Conservation (phyloP, 2,113 vertebrate species). For the Sphyrna mokarran region DNA sequence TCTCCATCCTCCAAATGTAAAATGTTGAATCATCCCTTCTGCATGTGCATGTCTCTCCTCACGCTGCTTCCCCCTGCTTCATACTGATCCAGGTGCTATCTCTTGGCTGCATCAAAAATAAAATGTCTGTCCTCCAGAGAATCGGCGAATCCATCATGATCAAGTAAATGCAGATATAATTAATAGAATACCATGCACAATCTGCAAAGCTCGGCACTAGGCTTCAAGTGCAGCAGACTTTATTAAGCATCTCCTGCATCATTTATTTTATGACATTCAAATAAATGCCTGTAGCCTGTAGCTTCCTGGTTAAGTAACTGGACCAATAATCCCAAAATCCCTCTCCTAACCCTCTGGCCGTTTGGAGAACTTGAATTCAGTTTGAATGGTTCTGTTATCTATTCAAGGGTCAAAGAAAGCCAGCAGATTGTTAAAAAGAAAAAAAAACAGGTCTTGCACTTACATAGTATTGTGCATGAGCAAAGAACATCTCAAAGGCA, state of each 20-base stretch:
- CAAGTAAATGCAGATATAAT: neutral
- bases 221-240: neutral
- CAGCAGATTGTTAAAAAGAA: neutral
- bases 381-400: neutral
- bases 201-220: neutral
- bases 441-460: neutral
- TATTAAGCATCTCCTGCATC: neutral
- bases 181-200: neutral
- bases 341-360: neutral
- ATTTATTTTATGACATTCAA: neutral
- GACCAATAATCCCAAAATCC: neutral
- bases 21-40: neutral
- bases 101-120: neutral
- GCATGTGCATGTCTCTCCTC: no score
- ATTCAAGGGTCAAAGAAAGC: neutral
- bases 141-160: neutral
- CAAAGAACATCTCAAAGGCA: neutral
- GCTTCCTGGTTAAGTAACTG: neutral
- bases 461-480: neutral
- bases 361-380: neutral
- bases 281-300: no score
- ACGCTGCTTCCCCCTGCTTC: neutral
- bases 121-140: neutral
- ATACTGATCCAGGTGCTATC: neutral
- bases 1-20: neutral